These are phyloP conservation scores for Panthera leo DNA, from an alignment of 2,113 vertebrate genomes.

Conservation along the genomic window DNA sequence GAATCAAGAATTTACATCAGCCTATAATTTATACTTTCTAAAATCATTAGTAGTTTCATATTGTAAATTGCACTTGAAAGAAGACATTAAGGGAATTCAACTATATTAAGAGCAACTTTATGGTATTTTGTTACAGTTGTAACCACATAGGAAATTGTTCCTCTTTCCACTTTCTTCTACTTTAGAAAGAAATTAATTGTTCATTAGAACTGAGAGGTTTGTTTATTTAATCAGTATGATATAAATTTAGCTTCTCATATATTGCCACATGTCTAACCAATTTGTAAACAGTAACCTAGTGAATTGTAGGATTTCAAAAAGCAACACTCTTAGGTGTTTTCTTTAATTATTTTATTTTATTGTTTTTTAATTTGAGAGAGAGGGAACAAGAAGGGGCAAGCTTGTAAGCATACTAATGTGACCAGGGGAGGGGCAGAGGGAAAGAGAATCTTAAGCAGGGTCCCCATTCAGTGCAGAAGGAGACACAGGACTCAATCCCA, in stretches of 20 bases:
- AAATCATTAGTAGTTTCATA: background rate
- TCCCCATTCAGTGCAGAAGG: no score
- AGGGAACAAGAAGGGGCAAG: no score
- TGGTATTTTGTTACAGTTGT: background rate
- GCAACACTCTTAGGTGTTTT: background rate
- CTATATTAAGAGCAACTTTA: background rate
- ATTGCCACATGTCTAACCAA: slow-evolving; percentile 65
- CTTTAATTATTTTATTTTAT: background rate
- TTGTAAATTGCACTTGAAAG: slow-evolving; percentile 51
- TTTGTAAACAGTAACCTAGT: slow-evolving; percentile 50
- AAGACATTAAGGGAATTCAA: background rate
- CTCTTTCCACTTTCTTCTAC: slow-evolving; percentile 63
- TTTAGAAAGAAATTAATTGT: slow-evolving; percentile 69
- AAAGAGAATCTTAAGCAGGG: no score
- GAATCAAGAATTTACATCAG: background rate
- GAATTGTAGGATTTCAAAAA: slow-evolving; percentile 47
- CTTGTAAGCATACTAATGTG: no score
- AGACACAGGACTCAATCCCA: no score
- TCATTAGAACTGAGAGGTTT: slow-evolving; percentile 68
- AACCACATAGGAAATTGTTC: slow-evolving; percentile 52
- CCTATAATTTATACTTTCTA: background rate
- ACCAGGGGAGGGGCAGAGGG: no score
- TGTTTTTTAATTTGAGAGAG: no score
- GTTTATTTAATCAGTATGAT: slow-evolving; percentile 65
- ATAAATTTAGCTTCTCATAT: slow-evolving; percentile 69